Percentiles rank a stretch among this genome's conserved stretches.
These are phyloP conservation scores for Bradypus variegatus DNA, from an alignment of 2,797 vertebrate species.

Conservation along the genomic window DNA sequence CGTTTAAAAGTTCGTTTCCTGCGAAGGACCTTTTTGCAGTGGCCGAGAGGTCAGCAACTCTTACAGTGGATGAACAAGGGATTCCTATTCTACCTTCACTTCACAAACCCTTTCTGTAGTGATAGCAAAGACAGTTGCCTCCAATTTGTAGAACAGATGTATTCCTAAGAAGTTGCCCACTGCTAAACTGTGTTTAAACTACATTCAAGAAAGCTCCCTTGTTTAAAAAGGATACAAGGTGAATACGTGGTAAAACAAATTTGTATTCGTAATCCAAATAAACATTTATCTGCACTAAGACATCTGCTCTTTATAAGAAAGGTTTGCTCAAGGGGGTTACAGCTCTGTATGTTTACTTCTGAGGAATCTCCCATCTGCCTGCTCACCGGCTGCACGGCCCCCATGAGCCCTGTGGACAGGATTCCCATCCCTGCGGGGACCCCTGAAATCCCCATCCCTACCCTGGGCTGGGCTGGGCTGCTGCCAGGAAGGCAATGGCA, in stretches of 20 bases:
- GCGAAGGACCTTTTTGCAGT: not conserved
- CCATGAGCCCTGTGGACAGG: not conserved
- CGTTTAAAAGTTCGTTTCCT: constrained; percentile 15
- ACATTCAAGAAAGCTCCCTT: not conserved
- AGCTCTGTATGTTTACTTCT: not conserved
- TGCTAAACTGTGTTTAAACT: not conserved
- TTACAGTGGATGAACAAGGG: not conserved
- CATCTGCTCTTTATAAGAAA: not conserved
- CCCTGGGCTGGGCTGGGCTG: not conserved
- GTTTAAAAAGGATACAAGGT: not conserved
- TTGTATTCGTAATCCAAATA: constrained; percentile 13
- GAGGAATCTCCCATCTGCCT: not conserved
- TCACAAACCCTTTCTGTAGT: not conserved
- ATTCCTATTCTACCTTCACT: constrained; percentile 2
- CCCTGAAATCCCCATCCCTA: not conserved
- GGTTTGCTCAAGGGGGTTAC: not conserved
- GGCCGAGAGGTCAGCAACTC: not conserved
- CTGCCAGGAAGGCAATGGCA: not conserved
- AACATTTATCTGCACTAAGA: not conserved
- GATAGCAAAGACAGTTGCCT: not conserved
- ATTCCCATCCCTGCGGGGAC: not conserved
- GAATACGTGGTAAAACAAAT: not conserved
- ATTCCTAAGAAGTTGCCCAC: not conserved
- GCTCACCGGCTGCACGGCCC: not conserved
- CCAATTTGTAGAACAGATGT: not conserved